Evolutionary conservation across 2,113 vertebrate species (phyloP), one percentile per base, ranked within the genome.

Genomic region (Melierax canorus): DNA sequence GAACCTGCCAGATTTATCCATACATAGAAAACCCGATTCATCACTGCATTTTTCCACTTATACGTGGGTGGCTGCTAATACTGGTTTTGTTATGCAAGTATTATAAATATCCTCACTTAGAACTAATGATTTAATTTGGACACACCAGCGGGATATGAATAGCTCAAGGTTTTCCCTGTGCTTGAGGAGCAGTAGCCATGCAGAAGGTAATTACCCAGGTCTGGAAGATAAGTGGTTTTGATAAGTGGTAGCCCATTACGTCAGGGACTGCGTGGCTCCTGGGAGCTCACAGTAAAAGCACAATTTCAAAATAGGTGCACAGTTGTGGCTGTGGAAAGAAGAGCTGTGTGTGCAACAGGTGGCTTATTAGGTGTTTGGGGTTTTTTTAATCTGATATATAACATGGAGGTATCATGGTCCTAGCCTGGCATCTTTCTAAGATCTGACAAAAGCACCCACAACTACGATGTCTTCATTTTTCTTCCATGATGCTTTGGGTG

Each of bases 121-220:
- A 96, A 60, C 39, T 94, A 91, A 92, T 81, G 77, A 88, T 43
- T 94, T 74, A 72, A 90, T 87, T 94, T 89, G 60, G 83, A 88
- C 3, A 5, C 64, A 89, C 32, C 76, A 67, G 83, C 1, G 3
- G 46, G 84, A 38, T 62, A 74, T 1, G 5, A 89, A 95, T 59
- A 91, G 73, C 67, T 90, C 45, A 41, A 96, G 84, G 86, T 81
- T 94, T 59, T 81, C 77, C 87, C 86, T 32, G 79, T 4, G n/a
- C 1, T 2, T 26, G 77, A 82, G 69, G 32, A 87, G 62, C 77
- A 69, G 67, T 11, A 58, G 75, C 67, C 90, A 64, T 3, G 4
- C 66, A 67, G 84, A 85, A 88, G 46, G 66, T 58, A 62, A 86
- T 87, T 68, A 78, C 55, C 45, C 13, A 59, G n/a, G 15, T 23